Percentiles rank a stretch among this genome's conserved stretches.
Evolutionary conservation across 2,113 vertebrate species (phyloP).

Genomic region (Beaufortia kweichowensis): DNA sequence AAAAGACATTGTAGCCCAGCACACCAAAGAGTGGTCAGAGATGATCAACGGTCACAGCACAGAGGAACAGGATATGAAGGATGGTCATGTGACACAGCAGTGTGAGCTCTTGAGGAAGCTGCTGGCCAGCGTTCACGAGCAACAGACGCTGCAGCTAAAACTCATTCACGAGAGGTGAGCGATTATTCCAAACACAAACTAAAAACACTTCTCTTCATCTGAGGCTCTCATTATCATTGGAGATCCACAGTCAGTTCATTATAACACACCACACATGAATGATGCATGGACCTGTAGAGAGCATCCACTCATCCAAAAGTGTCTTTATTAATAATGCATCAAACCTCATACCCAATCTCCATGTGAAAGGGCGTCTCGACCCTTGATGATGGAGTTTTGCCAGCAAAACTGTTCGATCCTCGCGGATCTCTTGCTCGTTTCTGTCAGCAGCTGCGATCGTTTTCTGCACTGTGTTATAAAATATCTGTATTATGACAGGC

Average conservation of each 20-base stretch:
- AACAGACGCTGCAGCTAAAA: slow-evolving; percentile 91
- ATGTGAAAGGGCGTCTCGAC: slow-evolving; percentile 1
- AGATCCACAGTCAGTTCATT: not conserved
- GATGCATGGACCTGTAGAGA: slow-evolving; percentile 12
- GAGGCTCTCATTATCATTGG: not conserved
- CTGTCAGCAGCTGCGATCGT: too few relatives aligned
- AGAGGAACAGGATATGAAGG: slow-evolving; percentile 90
- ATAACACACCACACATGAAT: not conserved
- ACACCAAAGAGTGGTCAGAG: slow-evolving; percentile 98
- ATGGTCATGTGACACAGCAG: slow-evolving; percentile 90
- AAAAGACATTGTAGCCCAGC: slow-evolving; percentile 93
- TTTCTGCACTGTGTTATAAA: not conserved
- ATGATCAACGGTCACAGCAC: slow-evolving; percentile 89
- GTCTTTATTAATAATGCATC: slow-evolving; percentile 25
- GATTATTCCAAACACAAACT: too few relatives aligned
- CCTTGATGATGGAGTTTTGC: not conserved
- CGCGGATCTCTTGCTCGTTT: too few relatives aligned
- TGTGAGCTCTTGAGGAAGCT: slow-evolving; percentile 92
- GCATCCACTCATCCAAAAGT: not conserved
- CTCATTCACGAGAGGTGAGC: slow-evolving; percentile 91
- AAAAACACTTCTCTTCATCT: not conserved
- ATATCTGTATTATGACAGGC: slow-evolving; percentile 68
- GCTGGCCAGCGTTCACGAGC: slow-evolving; percentile 84
- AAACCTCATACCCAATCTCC: not conserved
- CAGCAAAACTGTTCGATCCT: too few relatives aligned